phyloP scores from a whole-genome alignment of 2,113 vertebrate species.

The Parus major region DNA sequence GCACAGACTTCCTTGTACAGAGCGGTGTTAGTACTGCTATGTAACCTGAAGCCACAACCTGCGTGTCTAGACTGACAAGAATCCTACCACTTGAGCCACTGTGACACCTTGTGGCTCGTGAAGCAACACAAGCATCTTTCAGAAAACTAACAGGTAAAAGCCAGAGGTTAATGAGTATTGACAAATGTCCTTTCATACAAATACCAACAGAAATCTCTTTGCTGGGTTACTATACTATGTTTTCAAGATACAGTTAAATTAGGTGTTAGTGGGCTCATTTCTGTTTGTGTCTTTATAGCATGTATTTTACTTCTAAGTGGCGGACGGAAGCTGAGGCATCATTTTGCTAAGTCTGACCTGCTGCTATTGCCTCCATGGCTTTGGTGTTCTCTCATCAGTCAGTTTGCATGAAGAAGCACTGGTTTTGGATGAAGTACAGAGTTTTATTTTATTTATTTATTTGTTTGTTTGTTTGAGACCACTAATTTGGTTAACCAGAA shows the following conservation, averaged over 20 bases:
- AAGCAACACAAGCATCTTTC: background rate
- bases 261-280: background rate
- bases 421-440: background rate
- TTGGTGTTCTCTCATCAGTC: background rate
- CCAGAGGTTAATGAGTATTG: background rate
- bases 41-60: conserved; percentile 21
- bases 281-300: background rate
- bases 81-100: conserved; percentile 24
- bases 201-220: background rate
- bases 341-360: background rate
- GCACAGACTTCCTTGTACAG: background rate
- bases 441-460: too few species aligned
- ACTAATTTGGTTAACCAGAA: conserved; percentile 1
- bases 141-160: background rate
- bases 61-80: conserved; percentile 43
- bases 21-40: background rate
- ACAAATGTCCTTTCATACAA: background rate
- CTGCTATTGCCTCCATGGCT: background rate
- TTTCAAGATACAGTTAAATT: background rate
- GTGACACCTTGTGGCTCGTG: conserved; percentile 42
- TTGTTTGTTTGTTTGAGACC: background rate
- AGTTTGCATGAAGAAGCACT: background rate
- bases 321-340: background rate
- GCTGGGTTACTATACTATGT: background rate
- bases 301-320: background rate